phyloP scores from a whole-genome alignment of 2,113 vertebrate genomes.

The Oncorhynchus gorbuscha region DNA sequence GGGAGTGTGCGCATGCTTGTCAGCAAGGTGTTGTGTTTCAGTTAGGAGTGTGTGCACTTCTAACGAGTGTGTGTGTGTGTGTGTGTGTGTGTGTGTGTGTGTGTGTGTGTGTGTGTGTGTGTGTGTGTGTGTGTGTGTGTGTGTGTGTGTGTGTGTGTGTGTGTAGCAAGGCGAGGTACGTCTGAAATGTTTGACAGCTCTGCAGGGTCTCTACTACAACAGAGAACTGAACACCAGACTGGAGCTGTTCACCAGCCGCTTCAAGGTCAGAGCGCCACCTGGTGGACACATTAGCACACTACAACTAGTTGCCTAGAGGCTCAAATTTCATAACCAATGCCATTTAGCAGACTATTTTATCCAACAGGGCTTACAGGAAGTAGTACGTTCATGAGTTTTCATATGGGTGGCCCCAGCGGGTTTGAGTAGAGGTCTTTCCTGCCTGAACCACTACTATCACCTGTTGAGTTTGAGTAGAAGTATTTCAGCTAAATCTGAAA shows the following conservation, averaged over 20 bases:
- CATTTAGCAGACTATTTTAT: neutral
- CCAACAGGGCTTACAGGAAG: no score
- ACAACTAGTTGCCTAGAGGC: no score
- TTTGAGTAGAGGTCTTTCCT: no score
- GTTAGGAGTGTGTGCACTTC: neutral
- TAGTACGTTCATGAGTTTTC: no score
- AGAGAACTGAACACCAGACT: conserved; percentile 97
- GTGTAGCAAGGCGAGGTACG: conserved; percentile 96
- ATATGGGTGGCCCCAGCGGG: no score
- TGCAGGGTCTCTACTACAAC: conserved; percentile 98
- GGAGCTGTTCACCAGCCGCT: conserved; percentile 98
- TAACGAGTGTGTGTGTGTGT: neutral
- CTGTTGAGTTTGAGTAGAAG: no score
- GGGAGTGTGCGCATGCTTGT: neutral
- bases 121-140: conserved; percentile 14
- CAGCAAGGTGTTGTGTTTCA: neutral
- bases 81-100: conserved; percentile 38
- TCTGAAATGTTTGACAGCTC: conserved; percentile 96
- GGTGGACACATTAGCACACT: conserved; percentile 42
- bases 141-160: conserved; percentile 27
- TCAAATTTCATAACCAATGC: no score
- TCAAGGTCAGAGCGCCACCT: conserved; percentile 86
- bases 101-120: conserved; percentile 36
- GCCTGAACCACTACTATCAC: no score
- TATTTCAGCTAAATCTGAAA: neutral